phyloP scores from a whole-genome alignment of 1,140 invertebrate species.

The Micrasema minimum region DNA sequence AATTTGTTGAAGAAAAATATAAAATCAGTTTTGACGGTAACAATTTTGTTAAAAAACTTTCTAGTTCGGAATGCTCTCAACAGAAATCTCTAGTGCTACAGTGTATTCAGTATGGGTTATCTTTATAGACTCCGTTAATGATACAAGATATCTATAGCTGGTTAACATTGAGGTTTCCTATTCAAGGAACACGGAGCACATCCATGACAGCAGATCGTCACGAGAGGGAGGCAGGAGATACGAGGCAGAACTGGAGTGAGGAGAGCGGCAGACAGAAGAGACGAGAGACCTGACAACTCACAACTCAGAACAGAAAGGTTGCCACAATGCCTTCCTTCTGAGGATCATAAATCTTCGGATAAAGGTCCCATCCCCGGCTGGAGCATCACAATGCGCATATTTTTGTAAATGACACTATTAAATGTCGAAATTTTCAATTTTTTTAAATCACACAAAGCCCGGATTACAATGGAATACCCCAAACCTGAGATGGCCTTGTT shows the following conservation, averaged over 20 bases:
- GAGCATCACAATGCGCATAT: slow-evolving; percentile 43
- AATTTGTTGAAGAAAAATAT: too few species aligned
- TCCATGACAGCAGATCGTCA: background rate
- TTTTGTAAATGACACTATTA: slow-evolving; percentile 49
- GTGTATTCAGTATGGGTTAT: too few species aligned
- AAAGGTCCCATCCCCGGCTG: slow-evolving; percentile 25
- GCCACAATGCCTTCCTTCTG: slow-evolving; percentile 38
- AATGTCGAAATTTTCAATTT: slow-evolving; percentile 51
- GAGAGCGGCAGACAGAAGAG: background rate
- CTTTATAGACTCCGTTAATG: too few species aligned
- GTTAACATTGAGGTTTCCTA: background rate
- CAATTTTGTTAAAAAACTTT: too few species aligned
- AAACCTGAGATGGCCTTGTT: slow-evolving; percentile 22
- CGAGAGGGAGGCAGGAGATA: background rate
- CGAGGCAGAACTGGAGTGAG: too few species aligned
- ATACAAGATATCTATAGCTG: background rate
- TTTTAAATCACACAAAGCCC: slow-evolving; percentile 44
- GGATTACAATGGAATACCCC: slow-evolving; percentile 34
- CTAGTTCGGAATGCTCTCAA: too few species aligned
- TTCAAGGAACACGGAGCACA: background rate
- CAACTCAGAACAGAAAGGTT: background rate
- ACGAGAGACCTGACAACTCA: too few species aligned
- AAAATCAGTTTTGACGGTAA: too few species aligned
- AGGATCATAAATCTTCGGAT: slow-evolving; percentile 43
- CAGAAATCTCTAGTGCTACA: too few species aligned